phyloP scores from a whole-genome alignment of 2,113 vertebrate species.

The Delphinus delphis region DNA sequence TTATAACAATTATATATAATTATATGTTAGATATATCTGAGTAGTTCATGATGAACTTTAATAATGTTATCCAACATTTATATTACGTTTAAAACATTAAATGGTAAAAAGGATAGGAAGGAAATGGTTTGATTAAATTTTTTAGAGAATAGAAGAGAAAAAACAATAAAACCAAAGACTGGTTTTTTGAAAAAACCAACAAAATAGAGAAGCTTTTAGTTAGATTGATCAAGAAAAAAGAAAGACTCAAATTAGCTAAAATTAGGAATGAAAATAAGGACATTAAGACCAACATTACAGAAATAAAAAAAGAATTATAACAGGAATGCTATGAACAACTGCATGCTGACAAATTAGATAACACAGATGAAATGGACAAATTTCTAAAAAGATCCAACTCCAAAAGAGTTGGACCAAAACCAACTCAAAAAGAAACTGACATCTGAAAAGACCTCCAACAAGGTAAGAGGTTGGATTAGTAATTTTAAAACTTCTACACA shows the following conservation, averaged over 20 bases:
- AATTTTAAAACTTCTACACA: conserved; percentile 23
- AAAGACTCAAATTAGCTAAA: background rate
- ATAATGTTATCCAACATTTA: background rate
- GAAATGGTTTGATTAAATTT: background rate
- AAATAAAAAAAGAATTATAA: background rate
- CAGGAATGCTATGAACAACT: background rate
- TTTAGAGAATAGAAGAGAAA: background rate
- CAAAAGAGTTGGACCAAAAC: background rate
- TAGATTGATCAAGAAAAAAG: background rate
- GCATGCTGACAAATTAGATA: background rate
- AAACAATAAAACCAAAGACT: background rate
- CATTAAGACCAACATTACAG: background rate
- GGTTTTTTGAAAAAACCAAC: background rate
- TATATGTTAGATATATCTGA: background rate
- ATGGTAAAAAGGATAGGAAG: background rate
- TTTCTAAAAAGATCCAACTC: background rate
- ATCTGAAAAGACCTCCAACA: background rate
- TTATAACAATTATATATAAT: background rate
- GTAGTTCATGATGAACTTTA: background rate
- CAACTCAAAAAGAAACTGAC: background rate
- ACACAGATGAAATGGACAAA: background rate
- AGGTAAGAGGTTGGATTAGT: background rate
- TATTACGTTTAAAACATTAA: background rate
- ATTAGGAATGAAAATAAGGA: background rate
- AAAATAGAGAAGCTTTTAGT: background rate